Evolutionary conservation across 2,888 invertebrate species (phyloP).

Genomic region (Rhorus exstirpatorius): DNA sequence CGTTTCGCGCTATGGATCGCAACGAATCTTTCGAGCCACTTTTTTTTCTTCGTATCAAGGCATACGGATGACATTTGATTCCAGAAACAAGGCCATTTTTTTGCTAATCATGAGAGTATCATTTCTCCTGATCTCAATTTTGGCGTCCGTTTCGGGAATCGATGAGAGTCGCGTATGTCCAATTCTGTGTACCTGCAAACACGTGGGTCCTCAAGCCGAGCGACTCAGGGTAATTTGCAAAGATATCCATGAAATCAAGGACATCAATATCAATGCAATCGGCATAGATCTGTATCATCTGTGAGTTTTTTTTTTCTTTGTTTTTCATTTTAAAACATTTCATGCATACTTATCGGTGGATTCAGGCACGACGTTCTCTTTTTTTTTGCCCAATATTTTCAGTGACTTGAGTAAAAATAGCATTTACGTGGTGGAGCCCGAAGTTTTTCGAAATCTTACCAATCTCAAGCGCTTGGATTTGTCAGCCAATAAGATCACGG

Average conservation of each 20-base stretch:
- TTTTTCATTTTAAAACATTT: not conserved
- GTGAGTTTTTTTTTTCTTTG: conserved; percentile 86
- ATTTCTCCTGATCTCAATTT: conserved; percentile 75
- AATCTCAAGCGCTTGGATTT: conserved; percentile 88
- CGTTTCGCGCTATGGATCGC: too few relatives aligned
- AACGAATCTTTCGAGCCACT: too few relatives aligned
- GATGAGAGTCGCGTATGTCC: conserved; percentile 85
- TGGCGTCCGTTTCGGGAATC: conserved; percentile 76
- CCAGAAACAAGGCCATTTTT: conserved; percentile 53
- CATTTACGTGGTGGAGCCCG: conserved; percentile 87
- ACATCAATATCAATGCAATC: conserved; percentile 89
- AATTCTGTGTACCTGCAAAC: conserved; percentile 88
- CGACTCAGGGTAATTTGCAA: conserved; percentile 89
- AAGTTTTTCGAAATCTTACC: conserved; percentile 82
- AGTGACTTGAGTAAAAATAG: conserved; percentile 90
- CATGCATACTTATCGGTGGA: not conserved
- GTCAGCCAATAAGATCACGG: conserved; percentile 90
- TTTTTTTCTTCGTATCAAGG: too few relatives aligned
- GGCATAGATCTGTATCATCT: conserved; percentile 89
- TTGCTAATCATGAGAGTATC: conserved; percentile 74
- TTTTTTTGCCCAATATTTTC: conserved; percentile 77
- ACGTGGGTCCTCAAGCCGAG: conserved; percentile 87
- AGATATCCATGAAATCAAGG: conserved; percentile 88
- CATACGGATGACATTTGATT: too few relatives aligned
- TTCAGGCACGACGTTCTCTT: not conserved